Percentiles rank a stretch among this genome's conserved stretches.
These are phyloP conservation scores for Dromaius novaehollandiae DNA, from an alignment of 2,113 vertebrate genomes.

Conservation along the genomic window DNA sequence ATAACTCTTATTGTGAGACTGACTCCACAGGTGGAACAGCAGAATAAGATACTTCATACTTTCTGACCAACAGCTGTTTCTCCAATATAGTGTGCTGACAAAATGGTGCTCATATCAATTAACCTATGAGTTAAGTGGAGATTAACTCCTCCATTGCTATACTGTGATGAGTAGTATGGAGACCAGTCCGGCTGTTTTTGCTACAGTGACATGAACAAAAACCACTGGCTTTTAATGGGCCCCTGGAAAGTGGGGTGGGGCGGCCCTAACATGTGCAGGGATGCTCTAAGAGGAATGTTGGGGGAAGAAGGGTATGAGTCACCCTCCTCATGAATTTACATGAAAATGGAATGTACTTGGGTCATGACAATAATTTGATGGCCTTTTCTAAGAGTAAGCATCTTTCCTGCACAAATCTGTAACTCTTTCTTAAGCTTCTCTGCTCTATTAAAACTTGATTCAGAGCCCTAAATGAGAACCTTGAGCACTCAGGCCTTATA, in stretches of 20 bases:
- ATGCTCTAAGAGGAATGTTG: not conserved
- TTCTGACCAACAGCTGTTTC: not conserved
- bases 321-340: not conserved
- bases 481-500: not conserved
- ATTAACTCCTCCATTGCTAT: not conserved
- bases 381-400: not conserved
- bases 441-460: not conserved
- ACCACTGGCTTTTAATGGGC: not conserved
- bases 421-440: not conserved
- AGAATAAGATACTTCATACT: not conserved
- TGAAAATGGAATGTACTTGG: not conserved
- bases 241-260: not conserved
- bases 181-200: not conserved
- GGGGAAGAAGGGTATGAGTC: not conserved
- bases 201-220: not conserved
- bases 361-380: not conserved
- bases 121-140: not conserved
- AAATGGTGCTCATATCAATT: not conserved
- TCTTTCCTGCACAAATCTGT: not conserved
- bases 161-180: not conserved
- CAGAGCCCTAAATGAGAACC: not conserved
- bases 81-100: not conserved
- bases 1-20: not conserved
- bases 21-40: not conserved
- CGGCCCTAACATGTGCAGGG: not conserved